Conservation (phyloP, 2,888 invertebrate species). For the Sminthurinus aureus region DNA sequence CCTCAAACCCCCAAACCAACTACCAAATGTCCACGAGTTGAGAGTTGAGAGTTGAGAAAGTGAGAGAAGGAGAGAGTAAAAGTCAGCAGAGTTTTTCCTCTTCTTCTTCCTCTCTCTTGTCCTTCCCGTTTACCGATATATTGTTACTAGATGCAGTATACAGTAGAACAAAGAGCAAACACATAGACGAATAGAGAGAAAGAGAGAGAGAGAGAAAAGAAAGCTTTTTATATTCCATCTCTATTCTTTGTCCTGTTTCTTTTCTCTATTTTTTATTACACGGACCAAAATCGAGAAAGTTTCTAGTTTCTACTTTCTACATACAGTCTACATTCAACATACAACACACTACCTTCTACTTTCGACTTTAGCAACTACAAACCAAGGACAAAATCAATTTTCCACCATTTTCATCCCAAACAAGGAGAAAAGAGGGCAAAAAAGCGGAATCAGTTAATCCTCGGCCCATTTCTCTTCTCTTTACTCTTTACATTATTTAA, state of each 20-base stretch:
- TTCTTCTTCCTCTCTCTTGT: background rate
- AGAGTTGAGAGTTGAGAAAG: background rate
- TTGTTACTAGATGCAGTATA: too few species aligned
- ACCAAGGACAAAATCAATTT: constrained; percentile 14
- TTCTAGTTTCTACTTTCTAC: background rate
- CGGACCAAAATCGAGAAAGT: background rate
- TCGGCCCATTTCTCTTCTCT: background rate
- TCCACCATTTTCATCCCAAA: constrained; percentile 1
- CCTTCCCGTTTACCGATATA: too few species aligned
- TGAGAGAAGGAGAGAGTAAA: background rate
- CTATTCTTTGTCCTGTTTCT: background rate
- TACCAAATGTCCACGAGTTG: constrained; percentile 1
- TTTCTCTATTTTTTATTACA: background rate
- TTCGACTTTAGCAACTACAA: too few species aligned
- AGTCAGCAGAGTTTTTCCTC: background rate
- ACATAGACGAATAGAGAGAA: background rate
- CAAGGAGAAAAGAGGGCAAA: too few species aligned
- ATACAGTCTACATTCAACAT: background rate
- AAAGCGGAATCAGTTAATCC: background rate
- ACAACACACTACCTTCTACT: too few species aligned
- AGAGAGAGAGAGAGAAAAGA: background rate
- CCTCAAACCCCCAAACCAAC: background rate
- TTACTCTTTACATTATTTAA: background rate
- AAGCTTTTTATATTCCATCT: background rate
- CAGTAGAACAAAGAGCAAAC: too few species aligned